Percentiles rank a stretch among this genome's conserved stretches.
These are phyloP conservation scores for Pammene fasciana DNA, from an alignment of 2,888 invertebrate genomes.

Conservation along the genomic window DNA sequence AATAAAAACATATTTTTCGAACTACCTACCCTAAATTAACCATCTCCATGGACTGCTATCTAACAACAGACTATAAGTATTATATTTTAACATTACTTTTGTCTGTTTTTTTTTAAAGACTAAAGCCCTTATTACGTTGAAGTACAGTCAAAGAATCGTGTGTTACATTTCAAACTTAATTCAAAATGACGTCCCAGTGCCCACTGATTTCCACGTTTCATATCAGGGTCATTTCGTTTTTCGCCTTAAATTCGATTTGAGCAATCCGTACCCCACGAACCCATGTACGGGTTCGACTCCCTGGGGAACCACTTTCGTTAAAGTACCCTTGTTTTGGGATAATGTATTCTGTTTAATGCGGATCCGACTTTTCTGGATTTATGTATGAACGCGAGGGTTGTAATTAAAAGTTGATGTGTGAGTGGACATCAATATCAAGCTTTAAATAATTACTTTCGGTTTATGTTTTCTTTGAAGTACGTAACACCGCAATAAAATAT, in stretches of 20 bases:
- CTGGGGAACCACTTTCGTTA: conserved; percentile 31
- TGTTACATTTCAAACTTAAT: no score
- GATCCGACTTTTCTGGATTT: conserved; percentile 23
- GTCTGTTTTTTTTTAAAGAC: no score
- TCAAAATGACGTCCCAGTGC: background rate
- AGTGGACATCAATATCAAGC: conserved; percentile 5
- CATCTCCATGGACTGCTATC: no score
- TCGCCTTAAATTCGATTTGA: conserved; percentile 29
- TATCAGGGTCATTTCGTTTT: background rate
- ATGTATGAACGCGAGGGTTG: conserved; percentile 2
- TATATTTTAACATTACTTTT: no score
- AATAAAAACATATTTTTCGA: no score
- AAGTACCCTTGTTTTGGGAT: conserved; percentile 33
- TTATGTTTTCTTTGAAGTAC: background rate
- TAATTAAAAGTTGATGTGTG: conserved; percentile 21
- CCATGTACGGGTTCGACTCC: background rate
- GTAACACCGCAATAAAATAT: no score
- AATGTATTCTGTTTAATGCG: conserved; percentile 33
- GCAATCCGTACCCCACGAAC: background rate
- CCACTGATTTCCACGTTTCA: background rate
- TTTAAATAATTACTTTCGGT: background rate
- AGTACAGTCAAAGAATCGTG: no score
- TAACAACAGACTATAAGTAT: no score
- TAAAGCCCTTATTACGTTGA: no score
- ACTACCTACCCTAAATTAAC: no score